Conservation (phyloP, 2,797 vertebrate genomes). For the Tachyglossus aculeatus region DNA sequence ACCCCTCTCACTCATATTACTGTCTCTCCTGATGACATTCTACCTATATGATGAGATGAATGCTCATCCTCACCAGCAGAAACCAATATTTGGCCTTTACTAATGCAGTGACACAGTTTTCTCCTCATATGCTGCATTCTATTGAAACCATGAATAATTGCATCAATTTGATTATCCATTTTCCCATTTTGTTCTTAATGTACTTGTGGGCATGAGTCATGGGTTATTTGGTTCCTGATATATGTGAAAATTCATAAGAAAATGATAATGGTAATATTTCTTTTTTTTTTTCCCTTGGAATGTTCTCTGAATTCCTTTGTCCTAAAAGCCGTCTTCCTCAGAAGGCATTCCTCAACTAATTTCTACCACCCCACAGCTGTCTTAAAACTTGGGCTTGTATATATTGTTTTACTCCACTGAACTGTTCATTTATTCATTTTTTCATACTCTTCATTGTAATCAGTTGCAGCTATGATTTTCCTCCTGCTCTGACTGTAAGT, state of each 20-base stretch:
- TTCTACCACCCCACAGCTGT: too few relatives aligned
- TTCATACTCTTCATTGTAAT: not conserved
- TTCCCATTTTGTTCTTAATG: constrained; percentile 31
- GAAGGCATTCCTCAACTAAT: too few relatives aligned
- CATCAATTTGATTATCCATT: not conserved
- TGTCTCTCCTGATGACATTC: constrained; percentile 22
- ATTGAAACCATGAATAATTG: constrained; percentile 26
- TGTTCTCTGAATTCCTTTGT: too few relatives aligned
- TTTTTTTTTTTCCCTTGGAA: not conserved
- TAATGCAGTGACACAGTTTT: constrained; percentile 14
- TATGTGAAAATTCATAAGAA: not conserved
- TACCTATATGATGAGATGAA: not conserved
- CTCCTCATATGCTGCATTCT: not conserved
- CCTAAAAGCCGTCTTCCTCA: too few relatives aligned
- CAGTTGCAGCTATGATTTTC: not conserved
- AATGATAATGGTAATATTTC: not conserved
- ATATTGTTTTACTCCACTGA: not conserved
- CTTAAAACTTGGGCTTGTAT: too few relatives aligned
- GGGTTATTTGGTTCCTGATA: not conserved
- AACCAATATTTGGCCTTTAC: constrained; percentile 14
- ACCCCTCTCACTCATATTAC: constrained; percentile 14
- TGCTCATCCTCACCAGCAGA: constrained; percentile 32
- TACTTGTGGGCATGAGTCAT: constrained; percentile 33
- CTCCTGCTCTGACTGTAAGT: not conserved
- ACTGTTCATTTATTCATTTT: constrained; percentile 5